Base-by-base conservation (phyloP, 2,888 invertebrate genomes). In the Athripsodes cinereus region DNA sequence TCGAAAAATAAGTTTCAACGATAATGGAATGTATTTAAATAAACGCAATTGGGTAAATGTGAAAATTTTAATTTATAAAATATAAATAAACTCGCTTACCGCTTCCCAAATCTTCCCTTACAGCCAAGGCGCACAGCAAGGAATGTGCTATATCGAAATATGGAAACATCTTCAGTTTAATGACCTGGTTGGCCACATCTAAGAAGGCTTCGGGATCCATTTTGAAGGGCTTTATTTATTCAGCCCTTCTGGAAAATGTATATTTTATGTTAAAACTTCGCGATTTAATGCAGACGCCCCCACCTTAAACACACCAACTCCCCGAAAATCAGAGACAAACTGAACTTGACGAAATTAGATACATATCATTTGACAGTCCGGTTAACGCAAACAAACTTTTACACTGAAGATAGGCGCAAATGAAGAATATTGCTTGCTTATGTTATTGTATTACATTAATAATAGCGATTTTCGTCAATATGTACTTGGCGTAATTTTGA, bases 71-170 rank as follows among this genome's bases (percentile, higher is more conserved):
- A 26, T 26, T 26, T 3, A 26, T 26, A 26, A 26, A 26, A 26
- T 40, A 40, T 40, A 40, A 40, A 40, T 40, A 40, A 40, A 40
- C 40, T 40, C 40, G 6, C 85, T 83, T 79, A 90, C 94, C 94
- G 72, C 87, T 80, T 68, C 93, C 93, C 70, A 96, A 83, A 81
- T 98, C 97, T 75, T 98, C 97, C 70, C 96, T 84, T 66, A 97
- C 96, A 69, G 92, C 90, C 68, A 97, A 81, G 70, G 96, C 95
- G 80, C 94, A 95, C 67, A 97, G 80, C 68, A 94, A 84, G 75
- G 93, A 95, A 80, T 99, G 96, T 67, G 97, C 97, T 69, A 97
- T 89, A 75, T 99, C 98, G 78, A 99, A 99, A 81, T 96, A 98
- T 56, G 99, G 99, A 73, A 91, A 99, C 97, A 99, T 98, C 83